Evolutionary conservation across 2,888 invertebrate species (phyloP), one percentile per base, ranked within the genome.

Genomic region (Sipha maydis): DNA sequence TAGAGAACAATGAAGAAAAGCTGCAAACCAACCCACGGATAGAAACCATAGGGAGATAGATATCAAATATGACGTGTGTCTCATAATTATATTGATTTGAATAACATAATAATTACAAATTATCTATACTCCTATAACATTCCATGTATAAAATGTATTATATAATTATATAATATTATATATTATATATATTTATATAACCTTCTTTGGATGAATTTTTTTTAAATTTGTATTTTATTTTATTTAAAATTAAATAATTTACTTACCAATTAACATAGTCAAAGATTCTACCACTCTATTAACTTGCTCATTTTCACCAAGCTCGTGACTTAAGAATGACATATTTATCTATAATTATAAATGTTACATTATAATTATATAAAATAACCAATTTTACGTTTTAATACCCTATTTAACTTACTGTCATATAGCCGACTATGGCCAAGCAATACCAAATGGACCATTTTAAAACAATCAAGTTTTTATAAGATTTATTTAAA

Each of bases 361-460:
- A 77, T 41, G 3, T 14, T 75, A 75, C 11, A 11, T 38, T 31
- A 75, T 38, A 73, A 34, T 73, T n/a, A 1, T 17, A 73, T 4
- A 9, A 75, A 75, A 5, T 75, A 21, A 0, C 1, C 25, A 75
- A 7, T 34, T 38, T 38, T 75, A 21, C 8, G 8, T 3, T 69
- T 38, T 19, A 75, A 48, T 48, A 48, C n/a, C 21, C n/a, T 28
- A 34, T 38, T 11, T 8, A 5, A 75, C 88, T 80, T n/a, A 88
- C 88, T 73, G 61, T 73, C 73, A 41, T 82, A 19, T 48, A 73
- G 3, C 88, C 73, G 2, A 80, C 73, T 67, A 82, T n/a, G 3
- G 48, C 75, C 61, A 88, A 56, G 75, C 88, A 88, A 67, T 80
- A 88, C 88, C 88, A 88, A 38, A 88, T 25, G 21, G 88, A 88